phyloP scores from a whole-genome alignment of 2,797 vertebrate species.

The Lutjanus campechanus region DNA sequence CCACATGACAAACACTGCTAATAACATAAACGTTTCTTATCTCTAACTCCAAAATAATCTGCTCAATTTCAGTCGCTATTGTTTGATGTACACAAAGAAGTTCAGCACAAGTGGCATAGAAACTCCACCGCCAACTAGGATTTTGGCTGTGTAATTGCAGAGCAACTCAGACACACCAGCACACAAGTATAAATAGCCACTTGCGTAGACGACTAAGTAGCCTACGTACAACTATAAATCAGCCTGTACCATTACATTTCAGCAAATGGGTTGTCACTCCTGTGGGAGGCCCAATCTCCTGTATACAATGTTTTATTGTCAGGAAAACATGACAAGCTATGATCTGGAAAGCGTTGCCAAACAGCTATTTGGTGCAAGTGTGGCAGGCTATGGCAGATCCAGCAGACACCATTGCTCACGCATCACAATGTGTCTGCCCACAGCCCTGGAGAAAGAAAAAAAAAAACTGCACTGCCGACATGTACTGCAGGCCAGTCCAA shows the following conservation, averaged over 20 bases:
- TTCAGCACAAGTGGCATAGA: too few relatives aligned
- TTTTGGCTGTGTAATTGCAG: too few relatives aligned
- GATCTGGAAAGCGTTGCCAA: slow-evolving; percentile 23
- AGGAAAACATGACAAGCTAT: slow-evolving; percentile 23
- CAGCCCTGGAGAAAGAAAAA: slow-evolving; percentile 5
- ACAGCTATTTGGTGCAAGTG: slow-evolving; percentile 30
- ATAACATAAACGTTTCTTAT: too few relatives aligned
- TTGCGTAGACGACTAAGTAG: too few relatives aligned
- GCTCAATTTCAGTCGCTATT: too few relatives aligned
- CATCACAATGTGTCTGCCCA: slow-evolving; percentile 29
- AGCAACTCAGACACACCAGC: too few relatives aligned
- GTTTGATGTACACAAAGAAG: too few relatives aligned
- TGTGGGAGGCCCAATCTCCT: not conserved
- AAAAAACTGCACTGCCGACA: slow-evolving; percentile 4
- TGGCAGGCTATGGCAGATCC: slow-evolving; percentile 10
- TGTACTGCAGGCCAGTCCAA: slow-evolving; percentile 1
- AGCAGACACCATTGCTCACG: not conserved
- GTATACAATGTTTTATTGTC: slow-evolving; percentile 6
- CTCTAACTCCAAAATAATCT: too few relatives aligned
- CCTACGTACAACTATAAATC: too few relatives aligned
- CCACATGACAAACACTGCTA: too few relatives aligned
- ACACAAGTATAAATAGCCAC: too few relatives aligned
- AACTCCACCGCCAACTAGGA: too few relatives aligned
- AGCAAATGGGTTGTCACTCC: not conserved
- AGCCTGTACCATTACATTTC: not conserved